Evolutionary conservation across 2,888 invertebrate species (phyloP).

Genomic region (Lepidochrysops patricia): DNA sequence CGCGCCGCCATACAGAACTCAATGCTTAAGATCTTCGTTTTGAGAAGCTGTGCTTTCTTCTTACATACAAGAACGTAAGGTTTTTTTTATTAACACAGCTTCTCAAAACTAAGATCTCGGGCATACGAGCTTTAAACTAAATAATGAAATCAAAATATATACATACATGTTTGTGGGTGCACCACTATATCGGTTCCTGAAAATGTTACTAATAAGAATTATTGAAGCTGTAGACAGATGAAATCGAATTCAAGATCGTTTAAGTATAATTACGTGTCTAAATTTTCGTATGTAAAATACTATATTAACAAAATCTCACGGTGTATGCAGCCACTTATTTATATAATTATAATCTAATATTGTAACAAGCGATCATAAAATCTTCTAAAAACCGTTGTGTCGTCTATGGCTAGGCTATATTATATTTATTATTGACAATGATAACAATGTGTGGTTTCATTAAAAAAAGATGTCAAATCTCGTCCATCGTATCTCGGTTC

Average conservation of each 20-base stretch:
- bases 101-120: too few relatives aligned
- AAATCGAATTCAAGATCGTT: not conserved
- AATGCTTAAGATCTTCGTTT: too few relatives aligned
- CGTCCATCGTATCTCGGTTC: too few relatives aligned
- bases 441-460: not conserved
- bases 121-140: too few relatives aligned
- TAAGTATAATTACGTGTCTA: not conserved
- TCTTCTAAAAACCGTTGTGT: not conserved
- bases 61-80: too few relatives aligned
- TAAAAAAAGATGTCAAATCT: not conserved
- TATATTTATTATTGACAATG: not conserved
- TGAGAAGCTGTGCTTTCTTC: too few relatives aligned
- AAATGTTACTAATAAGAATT: too few relatives aligned
- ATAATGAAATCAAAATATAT: too few relatives aligned
- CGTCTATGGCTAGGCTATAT: not conserved
- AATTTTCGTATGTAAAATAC: conserved; percentile 1
- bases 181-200: too few relatives aligned
- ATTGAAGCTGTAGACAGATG: not conserved
- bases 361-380: not conserved
- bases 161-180: too few relatives aligned
- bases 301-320: conserved; percentile 7
- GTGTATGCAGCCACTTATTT: not conserved
- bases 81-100: too few relatives aligned
- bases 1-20: too few relatives aligned
- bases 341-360: not conserved